Base-by-base conservation (phyloP, 1,140 invertebrate genomes). In the Rhagoletis zephyria region DNA sequence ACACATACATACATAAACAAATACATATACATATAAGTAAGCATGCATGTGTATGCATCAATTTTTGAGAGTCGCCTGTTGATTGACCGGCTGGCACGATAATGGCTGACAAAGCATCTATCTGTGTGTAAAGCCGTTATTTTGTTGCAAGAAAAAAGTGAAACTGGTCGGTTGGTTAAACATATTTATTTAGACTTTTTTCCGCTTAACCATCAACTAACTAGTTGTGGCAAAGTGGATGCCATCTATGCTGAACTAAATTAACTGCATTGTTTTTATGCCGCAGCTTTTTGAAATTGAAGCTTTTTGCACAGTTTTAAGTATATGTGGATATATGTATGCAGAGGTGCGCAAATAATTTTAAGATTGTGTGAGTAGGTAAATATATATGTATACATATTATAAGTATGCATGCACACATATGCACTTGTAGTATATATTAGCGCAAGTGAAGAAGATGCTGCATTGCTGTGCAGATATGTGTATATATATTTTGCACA, bases 151-250 rank as follows among this genome's bases (percentile, higher is more conserved):
- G 42, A 65, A 42, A 74, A 74, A 42, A 74, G 67, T 48, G 67
- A 74, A 74, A 74, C 67, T 74, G 67, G 67, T 74, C 40, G 40
- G 45, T 74, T 45, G 67, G 45, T 74, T n/a, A 30, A 30, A 30
- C 30, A 5, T 45, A 16, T 74, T 48, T 67, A 42, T 67, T 42
- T 40, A 42, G 9, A 67, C 30, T 42, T 74, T 74, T 48, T 48
- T 14, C 67, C 16, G 12, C 42, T 74, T 10, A 74, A 74, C 40
- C 67, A 45, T 14, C 67, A 74, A 74, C 67, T 14, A 74, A 42
- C 67, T 14, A 74, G 67, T 74, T 74, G 67, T 74, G 67, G 67
- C 67, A 12, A 74, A 74, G 67, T 74, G 42, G 40, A 74, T 74
- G 67, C 67, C 42, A 48, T 74, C 67, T 16, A 74, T 74, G 67